Evolutionary conservation across 1,140 invertebrate genomes (phyloP).

Genomic region (Anastrepha obliqua): DNA sequence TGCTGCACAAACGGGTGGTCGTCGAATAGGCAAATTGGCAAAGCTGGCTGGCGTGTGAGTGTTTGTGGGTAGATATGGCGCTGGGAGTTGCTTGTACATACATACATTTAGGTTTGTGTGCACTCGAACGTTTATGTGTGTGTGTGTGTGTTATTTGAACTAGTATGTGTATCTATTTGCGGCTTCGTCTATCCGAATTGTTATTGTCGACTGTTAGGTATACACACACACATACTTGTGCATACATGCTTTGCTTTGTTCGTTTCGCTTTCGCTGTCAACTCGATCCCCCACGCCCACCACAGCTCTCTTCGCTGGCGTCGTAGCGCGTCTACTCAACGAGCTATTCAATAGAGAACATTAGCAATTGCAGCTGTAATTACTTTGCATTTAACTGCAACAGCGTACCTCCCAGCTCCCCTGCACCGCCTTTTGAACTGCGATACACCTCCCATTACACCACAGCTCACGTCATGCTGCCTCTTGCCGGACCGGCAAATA

Average conservation of each 20-base stretch:
- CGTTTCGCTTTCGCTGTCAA: slow-evolving; percentile 50
- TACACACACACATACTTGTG: background rate
- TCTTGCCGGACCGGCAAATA: background rate
- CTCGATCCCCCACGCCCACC: background rate
- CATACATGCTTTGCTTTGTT: slow-evolving; percentile 14
- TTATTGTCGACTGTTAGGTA: background rate
- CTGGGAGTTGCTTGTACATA: background rate
- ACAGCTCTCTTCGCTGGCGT: slow-evolving; percentile 4
- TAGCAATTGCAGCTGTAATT: slow-evolving; percentile 47
- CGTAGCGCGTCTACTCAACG: slow-evolving; percentile 3
- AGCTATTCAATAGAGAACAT: slow-evolving; percentile 17
- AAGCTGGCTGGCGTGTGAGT: background rate
- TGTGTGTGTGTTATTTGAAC: background rate
- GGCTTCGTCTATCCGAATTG: slow-evolving; percentile 10
- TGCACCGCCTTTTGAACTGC: background rate
- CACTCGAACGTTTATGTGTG: background rate
- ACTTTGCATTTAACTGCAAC: slow-evolving; percentile 38
- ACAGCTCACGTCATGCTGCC: background rate
- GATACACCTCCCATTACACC: background rate
- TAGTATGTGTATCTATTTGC: slow-evolving; percentile 14
- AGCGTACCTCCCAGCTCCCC: background rate
- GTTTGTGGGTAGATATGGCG: background rate
- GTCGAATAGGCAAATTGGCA: background rate
- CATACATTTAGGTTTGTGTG: background rate
- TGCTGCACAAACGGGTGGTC: slow-evolving; percentile 35